phyloP scores from a whole-genome alignment of 1,140 invertebrate species.

The Acyrthosiphon pisum region DNA sequence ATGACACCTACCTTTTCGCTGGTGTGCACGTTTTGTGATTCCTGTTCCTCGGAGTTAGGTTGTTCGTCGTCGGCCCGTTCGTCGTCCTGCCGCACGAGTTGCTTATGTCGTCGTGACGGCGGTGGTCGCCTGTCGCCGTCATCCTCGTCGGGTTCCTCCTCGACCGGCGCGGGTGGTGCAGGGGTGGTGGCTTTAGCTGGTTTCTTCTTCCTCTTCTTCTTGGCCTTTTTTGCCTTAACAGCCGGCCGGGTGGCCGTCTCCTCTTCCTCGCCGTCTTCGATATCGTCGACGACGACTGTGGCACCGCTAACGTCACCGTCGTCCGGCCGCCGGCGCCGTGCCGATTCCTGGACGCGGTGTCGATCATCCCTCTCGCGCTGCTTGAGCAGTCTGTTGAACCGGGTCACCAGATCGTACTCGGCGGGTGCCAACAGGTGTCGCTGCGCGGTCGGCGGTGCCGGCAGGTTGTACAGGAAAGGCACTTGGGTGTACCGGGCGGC shows the following conservation, averaged over 20 bases:
- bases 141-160: neutral
- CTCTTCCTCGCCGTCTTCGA: neutral
- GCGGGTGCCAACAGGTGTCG: neutral
- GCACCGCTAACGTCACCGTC: neutral
- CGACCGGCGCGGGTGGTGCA: neutral
- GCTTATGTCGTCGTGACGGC: neutral
- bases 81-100: neutral
- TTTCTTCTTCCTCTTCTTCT: neutral
- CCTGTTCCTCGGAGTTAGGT: constrained; percentile 7
- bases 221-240: neutral
- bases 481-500: constrained; percentile 53
- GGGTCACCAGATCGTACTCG: constrained; percentile 49
- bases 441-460: neutral
- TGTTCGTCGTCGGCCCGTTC: constrained; percentile 10
- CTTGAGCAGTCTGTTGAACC: constrained; percentile 23
- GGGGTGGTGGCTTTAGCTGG: neutral
- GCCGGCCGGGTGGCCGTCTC: neutral
- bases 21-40: constrained; percentile 22
- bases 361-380: constrained; percentile 22
- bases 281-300: neutral
- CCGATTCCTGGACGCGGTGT: no score
- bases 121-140: neutral
- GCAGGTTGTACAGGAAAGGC: constrained; percentile 58
- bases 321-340: neutral
- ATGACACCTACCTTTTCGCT: constrained; percentile 38